phyloP scores from a whole-genome alignment of 2,888 invertebrate genomes.

The Drosophila multiciliata region DNA sequence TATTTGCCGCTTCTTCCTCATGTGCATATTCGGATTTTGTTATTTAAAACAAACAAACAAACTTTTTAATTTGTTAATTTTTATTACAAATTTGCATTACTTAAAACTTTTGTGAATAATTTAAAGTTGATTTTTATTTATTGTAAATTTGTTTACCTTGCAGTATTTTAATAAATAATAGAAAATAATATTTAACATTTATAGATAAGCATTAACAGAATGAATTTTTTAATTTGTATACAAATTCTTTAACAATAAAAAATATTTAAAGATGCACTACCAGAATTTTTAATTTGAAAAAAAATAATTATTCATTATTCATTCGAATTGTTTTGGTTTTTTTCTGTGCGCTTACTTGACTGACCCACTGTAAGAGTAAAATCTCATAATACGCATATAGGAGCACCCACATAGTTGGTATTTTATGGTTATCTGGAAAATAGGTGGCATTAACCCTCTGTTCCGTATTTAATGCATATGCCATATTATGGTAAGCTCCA shows the following conservation, averaged over 20 bases:
- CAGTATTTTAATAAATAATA: background rate
- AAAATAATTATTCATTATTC: background rate
- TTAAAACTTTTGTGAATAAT: background rate
- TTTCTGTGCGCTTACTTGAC: background rate
- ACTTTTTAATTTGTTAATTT: background rate
- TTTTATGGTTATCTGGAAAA: slow-evolving; percentile 7
- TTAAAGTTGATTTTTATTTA: background rate
- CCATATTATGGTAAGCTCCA: slow-evolving; percentile 1
- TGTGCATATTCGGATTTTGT: background rate
- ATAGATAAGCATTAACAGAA: background rate
- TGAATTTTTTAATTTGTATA: background rate
- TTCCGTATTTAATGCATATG: background rate
- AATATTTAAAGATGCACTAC: too few relatives aligned
- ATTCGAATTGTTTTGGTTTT: background rate
- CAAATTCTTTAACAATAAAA: background rate
- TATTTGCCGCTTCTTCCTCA: background rate
- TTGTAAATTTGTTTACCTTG: background rate
- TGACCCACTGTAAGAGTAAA: slow-evolving; percentile 1
- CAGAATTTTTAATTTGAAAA: background rate
- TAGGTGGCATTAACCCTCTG: background rate
- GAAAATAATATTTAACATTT: background rate
- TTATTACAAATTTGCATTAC: background rate
- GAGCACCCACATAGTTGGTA: background rate
- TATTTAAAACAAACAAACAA: too few relatives aligned
- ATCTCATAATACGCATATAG: background rate